Evolutionary conservation across 1,140 invertebrate species (phyloP).

Genomic region (Ceratitis capitata): DNA sequence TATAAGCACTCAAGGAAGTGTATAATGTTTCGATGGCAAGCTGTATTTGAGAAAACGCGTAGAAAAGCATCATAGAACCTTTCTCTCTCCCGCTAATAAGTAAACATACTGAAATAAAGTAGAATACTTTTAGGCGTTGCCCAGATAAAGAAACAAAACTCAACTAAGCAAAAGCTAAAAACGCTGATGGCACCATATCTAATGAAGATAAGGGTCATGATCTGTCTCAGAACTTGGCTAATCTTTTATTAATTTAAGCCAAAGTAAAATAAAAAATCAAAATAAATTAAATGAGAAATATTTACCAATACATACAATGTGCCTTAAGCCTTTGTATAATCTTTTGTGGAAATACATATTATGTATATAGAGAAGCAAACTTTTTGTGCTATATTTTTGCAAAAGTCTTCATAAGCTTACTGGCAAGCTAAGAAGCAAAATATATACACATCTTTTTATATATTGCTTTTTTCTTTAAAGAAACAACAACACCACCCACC

Average conservation of each 20-base stretch:
- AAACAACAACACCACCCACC: no score
- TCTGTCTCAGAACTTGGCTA: constrained; percentile 44
- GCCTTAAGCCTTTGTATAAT: neutral
- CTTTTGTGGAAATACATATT: no score
- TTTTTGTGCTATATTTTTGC: neutral
- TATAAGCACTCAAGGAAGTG: neutral
- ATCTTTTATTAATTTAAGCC: constrained; percentile 60
- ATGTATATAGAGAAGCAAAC: neutral
- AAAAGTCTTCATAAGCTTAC: neutral
- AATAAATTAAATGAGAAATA: neutral
- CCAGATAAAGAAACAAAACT: constrained; percentile 42
- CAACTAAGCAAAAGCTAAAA: neutral
- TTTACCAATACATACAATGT: neutral
- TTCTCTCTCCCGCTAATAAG: neutral
- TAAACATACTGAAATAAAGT: constrained; percentile 59
- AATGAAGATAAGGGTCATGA: constrained; percentile 31
- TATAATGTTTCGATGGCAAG: neutral
- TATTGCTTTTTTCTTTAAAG: no score
- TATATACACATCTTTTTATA: neutral
- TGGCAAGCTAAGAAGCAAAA: neutral
- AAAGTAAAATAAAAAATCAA: neutral
- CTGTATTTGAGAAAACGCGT: neutral
- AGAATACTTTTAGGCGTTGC: constrained; percentile 50
- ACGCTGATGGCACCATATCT: neutral
- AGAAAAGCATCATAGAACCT: neutral